Base-by-base conservation (phyloP, 2,888 invertebrate genomes). In the Leptura quadrifasciata region DNA sequence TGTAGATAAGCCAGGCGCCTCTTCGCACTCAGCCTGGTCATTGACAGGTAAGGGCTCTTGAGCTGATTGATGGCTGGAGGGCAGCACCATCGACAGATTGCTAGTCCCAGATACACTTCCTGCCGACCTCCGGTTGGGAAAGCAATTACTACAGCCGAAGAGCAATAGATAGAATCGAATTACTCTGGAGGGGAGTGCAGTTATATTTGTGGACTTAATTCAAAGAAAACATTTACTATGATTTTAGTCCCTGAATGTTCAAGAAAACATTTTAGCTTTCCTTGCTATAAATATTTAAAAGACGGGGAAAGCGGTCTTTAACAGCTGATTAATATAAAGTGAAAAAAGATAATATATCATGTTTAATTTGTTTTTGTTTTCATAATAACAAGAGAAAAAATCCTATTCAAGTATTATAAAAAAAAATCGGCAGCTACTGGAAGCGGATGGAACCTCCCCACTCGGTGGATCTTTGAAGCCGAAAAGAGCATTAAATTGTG, bases 21-120 rank as follows among this genome's bases (percentile, higher is more conserved):
- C 69, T 65, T 70, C 65, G 52, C 31, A 60, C 58, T 78, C 78
- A 75, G 76, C 77, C 76, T 80, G 82, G 84, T 77, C 83, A 85
- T 84, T 85, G 85, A 84, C 85, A 86, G 85, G 84, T 84, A 79
- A 84, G 83, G 78, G 83, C 82, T 77, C 84, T 85, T 77, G 76
- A 80, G 68, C 84, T 85, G 85, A 86, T 86, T 85, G 86, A 86
- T 86, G 84, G 83, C 83, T 83, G 79, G 78, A 80, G 82, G 82
- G 82, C 80, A 82, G 76, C 78, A 80, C 81, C 82, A 84, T 81
- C 85, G 85, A 84, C 83, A 83, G 83, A 85, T 85, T 84, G 83
- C 82, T 77, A 79, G 78, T 79, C 77, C 83, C 80, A 72, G 76
- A 83, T 82, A 83, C 82, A 83, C 79, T 79, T 76, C 75, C 76